Conservation (phyloP, 2,888 invertebrate genomes). For the Patella ulyssiponensis region DNA sequence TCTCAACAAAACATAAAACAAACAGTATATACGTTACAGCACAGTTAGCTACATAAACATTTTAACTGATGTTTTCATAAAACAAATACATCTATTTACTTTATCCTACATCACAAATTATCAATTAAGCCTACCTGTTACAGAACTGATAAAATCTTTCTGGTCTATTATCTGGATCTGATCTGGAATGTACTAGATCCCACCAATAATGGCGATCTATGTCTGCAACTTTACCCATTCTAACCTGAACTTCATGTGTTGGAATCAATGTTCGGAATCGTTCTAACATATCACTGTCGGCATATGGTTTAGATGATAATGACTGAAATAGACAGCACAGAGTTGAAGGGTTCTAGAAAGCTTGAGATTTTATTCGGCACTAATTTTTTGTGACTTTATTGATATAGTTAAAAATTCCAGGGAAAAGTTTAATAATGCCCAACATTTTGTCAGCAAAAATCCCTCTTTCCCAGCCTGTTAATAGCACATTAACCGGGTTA, state of each 20-base stretch:
- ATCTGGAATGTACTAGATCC: conserved; percentile 95
- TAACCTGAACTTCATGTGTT: conserved; percentile 96
- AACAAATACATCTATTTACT: background rate
- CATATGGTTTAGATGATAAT: conserved; percentile 27
- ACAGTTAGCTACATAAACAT: too few species aligned
- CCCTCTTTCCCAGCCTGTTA: too few species aligned
- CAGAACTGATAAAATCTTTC: conserved; percentile 97
- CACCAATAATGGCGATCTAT: conserved; percentile 90
- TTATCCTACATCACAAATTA: background rate
- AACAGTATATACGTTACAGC: too few species aligned
- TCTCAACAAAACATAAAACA: too few species aligned
- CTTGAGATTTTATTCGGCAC: too few species aligned
- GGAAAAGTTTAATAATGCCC: too few species aligned
- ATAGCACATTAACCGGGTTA: too few species aligned
- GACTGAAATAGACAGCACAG: conserved; percentile 26
- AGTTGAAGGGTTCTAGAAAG: too few species aligned
- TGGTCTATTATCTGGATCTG: conserved; percentile 92
- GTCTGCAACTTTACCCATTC: conserved; percentile 93
- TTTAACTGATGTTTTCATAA: background rate
- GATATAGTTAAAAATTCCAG: too few species aligned
- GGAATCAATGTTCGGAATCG: conserved; percentile 96
- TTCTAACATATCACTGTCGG: conserved; percentile 76
- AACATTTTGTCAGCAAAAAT: too few species aligned
- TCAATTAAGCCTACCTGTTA: conserved; percentile 80
- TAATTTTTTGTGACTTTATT: too few species aligned